Evolutionary conservation across 2,113 vertebrate species (phyloP).

Genomic region (Semnornis frantzii): DNA sequence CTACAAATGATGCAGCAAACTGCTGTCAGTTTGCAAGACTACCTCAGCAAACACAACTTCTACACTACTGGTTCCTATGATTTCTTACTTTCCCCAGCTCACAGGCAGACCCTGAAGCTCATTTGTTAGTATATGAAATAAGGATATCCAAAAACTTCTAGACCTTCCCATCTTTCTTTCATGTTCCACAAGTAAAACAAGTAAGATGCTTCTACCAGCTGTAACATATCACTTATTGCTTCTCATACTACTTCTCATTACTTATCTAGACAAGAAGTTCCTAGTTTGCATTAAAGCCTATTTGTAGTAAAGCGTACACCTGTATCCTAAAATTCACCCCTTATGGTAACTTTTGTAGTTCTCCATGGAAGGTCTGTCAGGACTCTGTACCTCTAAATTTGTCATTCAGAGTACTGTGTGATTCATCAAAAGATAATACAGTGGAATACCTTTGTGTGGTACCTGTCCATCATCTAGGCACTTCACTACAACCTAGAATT

Average conservation of each 20-base stretch:
- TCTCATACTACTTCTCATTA: not conserved
- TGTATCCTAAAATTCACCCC: not conserved
- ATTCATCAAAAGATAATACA: not conserved
- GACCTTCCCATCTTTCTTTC: not conserved
- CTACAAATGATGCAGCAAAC: not conserved
- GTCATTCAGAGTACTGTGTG: not conserved
- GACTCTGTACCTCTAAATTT: not conserved
- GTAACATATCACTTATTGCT: not conserved
- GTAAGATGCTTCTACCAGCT: not conserved
- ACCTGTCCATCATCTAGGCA: conserved; percentile 13
- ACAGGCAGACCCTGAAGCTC: not conserved
- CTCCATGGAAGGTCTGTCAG: not conserved
- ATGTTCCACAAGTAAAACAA: not conserved
- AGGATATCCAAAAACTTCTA: not conserved
- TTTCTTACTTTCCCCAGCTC: not conserved
- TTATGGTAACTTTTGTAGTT: not conserved
- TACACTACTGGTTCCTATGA: not conserved
- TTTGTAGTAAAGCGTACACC: not conserved
- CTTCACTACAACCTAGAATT: not conserved
- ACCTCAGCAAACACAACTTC: not conserved
- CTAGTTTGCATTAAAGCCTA: not conserved
- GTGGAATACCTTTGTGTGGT: not conserved
- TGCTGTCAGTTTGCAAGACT: not conserved
- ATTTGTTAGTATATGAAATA: not conserved
- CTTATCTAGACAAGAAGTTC: not conserved